A percentile compares a stretch with the other conserved stretches of the same genome.
These are phyloP conservation scores for Linnaemya vulpina DNA, from an alignment of 2,888 invertebrate genomes.

Conservation along the genomic window DNA sequence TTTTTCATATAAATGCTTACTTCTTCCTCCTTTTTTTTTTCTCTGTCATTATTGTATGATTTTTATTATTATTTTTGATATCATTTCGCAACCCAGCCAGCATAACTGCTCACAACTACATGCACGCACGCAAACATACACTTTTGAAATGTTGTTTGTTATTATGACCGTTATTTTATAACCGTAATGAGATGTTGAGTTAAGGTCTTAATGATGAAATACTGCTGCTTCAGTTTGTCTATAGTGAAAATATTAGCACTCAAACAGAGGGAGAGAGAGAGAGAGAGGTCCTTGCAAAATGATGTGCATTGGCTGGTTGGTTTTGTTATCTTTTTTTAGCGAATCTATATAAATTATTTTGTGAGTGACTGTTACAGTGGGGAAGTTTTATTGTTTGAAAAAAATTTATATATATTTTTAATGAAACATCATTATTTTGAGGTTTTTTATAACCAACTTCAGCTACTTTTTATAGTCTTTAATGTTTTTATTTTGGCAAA, in stretches of 20 bases:
- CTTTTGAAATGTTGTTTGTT: conserved; percentile 28
- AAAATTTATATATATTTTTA: conserved; percentile 58
- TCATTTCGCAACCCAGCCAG: conserved; percentile 41
- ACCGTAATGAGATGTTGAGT: conserved; percentile 69
- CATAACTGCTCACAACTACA: not conserved
- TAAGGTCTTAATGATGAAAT: conserved; percentile 54
- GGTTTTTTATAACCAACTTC: conserved; percentile 52
- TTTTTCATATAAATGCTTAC: not conserved
- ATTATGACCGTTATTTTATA: conserved; percentile 68
- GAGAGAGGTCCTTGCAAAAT: not conserved
- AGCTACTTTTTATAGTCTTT: conserved; percentile 9
- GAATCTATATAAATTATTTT: not conserved
- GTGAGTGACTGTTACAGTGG: not conserved
- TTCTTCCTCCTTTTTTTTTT: not conserved
- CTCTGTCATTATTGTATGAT: conserved; percentile 26
- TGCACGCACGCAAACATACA: not conserved
- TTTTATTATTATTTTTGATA: conserved; percentile 47
- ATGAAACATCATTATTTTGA: conserved; percentile 66
- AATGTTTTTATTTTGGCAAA: conserved; percentile 25
- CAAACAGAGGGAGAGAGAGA: no score
- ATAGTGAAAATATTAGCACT: conserved; percentile 15
- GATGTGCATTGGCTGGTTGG: not conserved
- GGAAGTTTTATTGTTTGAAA: conserved; percentile 21
- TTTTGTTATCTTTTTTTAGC: conserved; percentile 33
- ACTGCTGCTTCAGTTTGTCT: conserved; percentile 24